Evolutionary conservation across 2,113 vertebrate genomes (phyloP).

Genomic region (Dromas ardeola): DNA sequence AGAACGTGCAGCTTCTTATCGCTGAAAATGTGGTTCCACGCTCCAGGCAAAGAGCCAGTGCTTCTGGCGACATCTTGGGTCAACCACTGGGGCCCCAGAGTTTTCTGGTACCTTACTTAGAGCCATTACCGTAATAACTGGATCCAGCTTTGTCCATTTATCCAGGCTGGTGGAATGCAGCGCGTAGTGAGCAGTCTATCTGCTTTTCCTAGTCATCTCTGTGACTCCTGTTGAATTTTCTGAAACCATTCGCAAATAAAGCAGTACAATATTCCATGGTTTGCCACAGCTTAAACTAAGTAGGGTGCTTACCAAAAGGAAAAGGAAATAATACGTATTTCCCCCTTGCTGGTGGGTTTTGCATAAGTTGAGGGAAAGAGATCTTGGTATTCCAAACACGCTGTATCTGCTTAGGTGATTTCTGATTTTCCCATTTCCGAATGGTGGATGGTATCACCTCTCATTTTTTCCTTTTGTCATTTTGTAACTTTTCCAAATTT

Average conservation of each 20-base stretch:
- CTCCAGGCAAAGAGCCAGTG: background rate
- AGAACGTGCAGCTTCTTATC: background rate
- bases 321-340: background rate
- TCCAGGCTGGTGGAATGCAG: background rate
- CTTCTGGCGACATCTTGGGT: background rate
- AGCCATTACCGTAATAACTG: background rate
- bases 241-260: background rate
- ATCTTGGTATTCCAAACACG: background rate
- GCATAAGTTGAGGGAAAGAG: background rate
- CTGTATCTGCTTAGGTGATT: background rate
- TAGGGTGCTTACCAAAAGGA: background rate
- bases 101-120: background rate
- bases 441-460: background rate
- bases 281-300: background rate
- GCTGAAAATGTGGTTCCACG: too few species aligned
- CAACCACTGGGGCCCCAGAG: background rate
- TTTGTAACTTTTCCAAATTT: background rate
- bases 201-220: background rate
- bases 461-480: background rate
- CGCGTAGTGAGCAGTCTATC: background rate
- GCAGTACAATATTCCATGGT: background rate
- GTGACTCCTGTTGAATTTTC: background rate
- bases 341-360: background rate
- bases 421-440: rapidly evolving
- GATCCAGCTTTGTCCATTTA: background rate